A percentile compares a stretch with the other conserved stretches of the same genome.
Evolutionary conservation across 2,113 vertebrate genomes (phyloP).

Genomic region (Misgurnus anguillicaudatus): DNA sequence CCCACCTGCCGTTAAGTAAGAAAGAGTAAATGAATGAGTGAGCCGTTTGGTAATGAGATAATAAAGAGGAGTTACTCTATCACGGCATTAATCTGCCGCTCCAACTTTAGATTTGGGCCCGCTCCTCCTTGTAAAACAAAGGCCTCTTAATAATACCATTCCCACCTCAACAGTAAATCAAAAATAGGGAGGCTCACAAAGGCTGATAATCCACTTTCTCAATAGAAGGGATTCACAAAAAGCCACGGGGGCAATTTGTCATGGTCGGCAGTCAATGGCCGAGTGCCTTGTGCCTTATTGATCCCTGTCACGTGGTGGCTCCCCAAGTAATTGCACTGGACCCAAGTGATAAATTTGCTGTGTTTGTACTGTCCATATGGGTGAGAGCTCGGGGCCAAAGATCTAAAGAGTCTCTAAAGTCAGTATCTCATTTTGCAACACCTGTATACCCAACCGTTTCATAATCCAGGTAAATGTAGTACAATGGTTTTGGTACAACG

Average conservation of each 20-base stretch:
- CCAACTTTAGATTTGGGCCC: conserved; percentile 51
- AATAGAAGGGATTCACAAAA: conserved; percentile 56
- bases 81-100: conserved; percentile 48
- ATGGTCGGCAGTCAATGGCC: conserved; percentile 68
- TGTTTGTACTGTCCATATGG: conserved; percentile 59
- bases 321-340: conserved; percentile 70
- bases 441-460: not conserved
- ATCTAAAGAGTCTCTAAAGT: conserved; percentile 33
- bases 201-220: conserved; percentile 70
- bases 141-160: conserved; percentile 68
- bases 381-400: conserved; percentile 27
- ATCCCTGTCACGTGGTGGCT: conserved; percentile 69
- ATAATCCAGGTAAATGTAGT: not conserved
- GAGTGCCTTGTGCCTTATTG: conserved; percentile 75
- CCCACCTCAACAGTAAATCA: conserved; percentile 71
- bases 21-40: conserved; percentile 52
- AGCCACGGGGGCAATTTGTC: conserved; percentile 65
- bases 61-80: conserved; percentile 60
- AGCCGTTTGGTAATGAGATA: conserved; percentile 60
- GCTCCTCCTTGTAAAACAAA: conserved; percentile 72
- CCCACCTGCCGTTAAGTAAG: conserved; percentile 18
- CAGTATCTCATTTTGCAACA: not conserved
- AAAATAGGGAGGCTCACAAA: conserved; percentile 64
- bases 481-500: too few relatives aligned
- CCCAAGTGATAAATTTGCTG: conserved; percentile 71